Base-by-base conservation (phyloP, 92 coral and sea anemone genomes). In the Epizoanthus scotinus region DNA sequence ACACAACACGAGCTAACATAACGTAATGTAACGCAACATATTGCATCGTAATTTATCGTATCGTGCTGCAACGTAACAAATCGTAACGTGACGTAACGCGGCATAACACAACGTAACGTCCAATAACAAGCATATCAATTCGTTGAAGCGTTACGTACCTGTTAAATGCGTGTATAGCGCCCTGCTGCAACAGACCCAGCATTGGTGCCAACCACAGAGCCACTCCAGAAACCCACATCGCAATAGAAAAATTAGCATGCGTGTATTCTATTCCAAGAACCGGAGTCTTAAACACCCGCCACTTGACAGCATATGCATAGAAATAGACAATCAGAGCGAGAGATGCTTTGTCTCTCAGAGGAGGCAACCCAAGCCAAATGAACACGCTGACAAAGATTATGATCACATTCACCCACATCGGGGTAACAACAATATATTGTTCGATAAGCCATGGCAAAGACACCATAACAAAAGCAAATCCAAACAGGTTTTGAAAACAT, bases 381-480 rank as follows among this genome's bases (percentile, higher is more conserved):
- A 88, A 61, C 25, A 86, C 63, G 47, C 92, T 85, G 17, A 85
- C 70, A 29, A 65, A 57, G 5, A 91, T 50, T 26, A 91, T 50
- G 25, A 86, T 60, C 10, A 60, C 86, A 19, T 86, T 88, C 0
- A 84, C 27, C 78, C 87, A 74, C 70, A 84, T 34, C 0, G 97
- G 91, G 14, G 97, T 90, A 20, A 86, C 93, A 22, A 70, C 84
- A 1, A 88, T 82, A 42, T 78, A 90, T 52, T 88, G 83, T 67
- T 95, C 93, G 19, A 95, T 88, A 61, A 94, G 73, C 91, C 91
- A 90, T 0, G 98, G 97, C 8, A 93, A 78, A 55, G 90, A 90
- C 5, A 83, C 86, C 91, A 94, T 88, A 44, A 90, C 88, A 83
- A 94, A 88, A 13, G 82, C 40, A 70, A 81, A 87, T 25, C 89